phyloP scores from a whole-genome alignment of 2,113 vertebrate genomes.

The Fulica atra region DNA sequence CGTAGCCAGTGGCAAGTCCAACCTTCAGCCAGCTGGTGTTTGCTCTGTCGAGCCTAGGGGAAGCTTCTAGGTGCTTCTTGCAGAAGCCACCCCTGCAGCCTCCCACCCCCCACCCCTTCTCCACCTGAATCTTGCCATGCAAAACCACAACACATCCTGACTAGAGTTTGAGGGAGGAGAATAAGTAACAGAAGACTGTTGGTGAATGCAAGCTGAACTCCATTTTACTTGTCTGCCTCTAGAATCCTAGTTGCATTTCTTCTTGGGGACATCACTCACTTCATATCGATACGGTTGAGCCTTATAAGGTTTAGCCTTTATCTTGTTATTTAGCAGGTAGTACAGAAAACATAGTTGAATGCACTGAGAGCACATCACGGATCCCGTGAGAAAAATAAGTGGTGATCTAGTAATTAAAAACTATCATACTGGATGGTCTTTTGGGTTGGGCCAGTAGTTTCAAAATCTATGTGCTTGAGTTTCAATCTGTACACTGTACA shows the following conservation, averaged over 20 bases:
- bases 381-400: background rate
- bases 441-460: background rate
- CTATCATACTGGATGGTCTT: background rate
- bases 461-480: background rate
- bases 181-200: background rate
- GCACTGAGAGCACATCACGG: background rate
- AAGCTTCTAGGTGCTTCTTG: too few relatives aligned
- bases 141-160: background rate
- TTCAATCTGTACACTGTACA: background rate
- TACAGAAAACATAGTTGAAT: background rate
- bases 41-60: too few relatives aligned
- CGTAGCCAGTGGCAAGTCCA: too few relatives aligned
- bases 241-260: background rate
- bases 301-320: background rate
- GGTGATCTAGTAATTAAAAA: background rate
- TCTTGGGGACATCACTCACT: background rate
- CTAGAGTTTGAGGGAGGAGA: background rate
- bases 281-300: background rate
- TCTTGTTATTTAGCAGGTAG: background rate
- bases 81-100: too few relatives aligned
- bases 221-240: background rate
- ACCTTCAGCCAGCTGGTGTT: too few relatives aligned
- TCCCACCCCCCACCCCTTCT: too few relatives aligned
- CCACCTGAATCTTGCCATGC: too few relatives aligned
- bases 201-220: background rate